phyloP scores from a whole-genome alignment of 2,113 vertebrate genomes.

The Aphyosemion australe region DNA sequence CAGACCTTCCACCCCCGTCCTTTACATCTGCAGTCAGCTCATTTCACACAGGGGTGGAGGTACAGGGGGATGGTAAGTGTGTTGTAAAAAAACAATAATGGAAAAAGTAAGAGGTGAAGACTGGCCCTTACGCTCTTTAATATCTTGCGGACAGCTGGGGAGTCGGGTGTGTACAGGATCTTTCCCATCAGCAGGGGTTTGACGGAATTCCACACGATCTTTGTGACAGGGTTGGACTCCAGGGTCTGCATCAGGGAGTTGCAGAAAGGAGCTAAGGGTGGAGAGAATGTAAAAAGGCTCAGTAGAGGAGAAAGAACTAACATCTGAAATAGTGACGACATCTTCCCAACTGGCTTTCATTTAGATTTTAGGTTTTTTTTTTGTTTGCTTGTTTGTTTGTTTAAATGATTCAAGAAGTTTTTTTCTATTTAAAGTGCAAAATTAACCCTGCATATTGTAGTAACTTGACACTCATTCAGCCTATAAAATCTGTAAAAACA shows the following conservation, averaged over 20 bases:
- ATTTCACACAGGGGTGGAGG: constrained; percentile 54
- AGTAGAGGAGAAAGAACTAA: not conserved
- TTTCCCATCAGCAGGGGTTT: constrained; percentile 98
- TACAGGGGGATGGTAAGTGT: constrained; percentile 25
- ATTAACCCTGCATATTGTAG: too few species aligned
- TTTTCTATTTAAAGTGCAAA: too few species aligned
- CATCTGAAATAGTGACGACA: too few species aligned
- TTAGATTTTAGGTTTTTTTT: too few species aligned
- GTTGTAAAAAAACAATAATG: constrained; percentile 9
- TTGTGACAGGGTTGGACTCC: constrained; percentile 93
- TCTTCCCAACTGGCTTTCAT: too few species aligned
- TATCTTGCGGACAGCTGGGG: constrained; percentile 84
- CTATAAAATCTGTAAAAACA: too few species aligned
- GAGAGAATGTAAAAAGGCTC: constrained; percentile 1
- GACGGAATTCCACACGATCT: constrained; percentile 91
- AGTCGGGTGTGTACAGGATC: constrained; percentile 92
- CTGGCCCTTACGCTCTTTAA: constrained; percentile 88
- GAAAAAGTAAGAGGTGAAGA: constrained; percentile 30
- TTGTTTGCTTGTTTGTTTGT: too few species aligned
- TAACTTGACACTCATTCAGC: too few species aligned
- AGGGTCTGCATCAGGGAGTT: constrained; percentile 89
- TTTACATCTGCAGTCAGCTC: constrained; percentile 43
- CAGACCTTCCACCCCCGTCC: constrained; percentile 8
- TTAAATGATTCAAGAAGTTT: too few species aligned
- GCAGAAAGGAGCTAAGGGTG: constrained; percentile 88